Base-by-base conservation (phyloP, 2,113 vertebrate species). In the Macquaria ambigua region DNA sequence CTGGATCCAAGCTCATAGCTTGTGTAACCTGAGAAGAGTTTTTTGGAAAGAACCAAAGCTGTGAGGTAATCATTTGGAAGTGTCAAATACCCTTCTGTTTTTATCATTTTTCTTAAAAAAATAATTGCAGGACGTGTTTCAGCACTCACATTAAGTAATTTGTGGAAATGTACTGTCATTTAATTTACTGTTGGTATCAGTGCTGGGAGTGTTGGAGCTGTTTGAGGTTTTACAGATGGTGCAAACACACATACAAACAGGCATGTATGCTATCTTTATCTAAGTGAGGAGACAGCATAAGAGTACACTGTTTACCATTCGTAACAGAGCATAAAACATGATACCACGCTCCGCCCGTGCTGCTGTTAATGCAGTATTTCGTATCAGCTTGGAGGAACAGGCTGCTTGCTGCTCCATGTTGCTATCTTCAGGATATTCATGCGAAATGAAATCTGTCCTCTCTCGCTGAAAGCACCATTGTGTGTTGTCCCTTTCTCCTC, bases 361-460 rank as follows among this genome's bases (percentile, higher is more conserved):
- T 18, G 48, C 53, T 79, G 41, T 74, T 77, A 52, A 86, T 79
- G n/a, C 79, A 28, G 79, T 20, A 16, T 74, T 83, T 82, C 77
- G 50, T 84, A 86, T 90, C 78, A 61, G 70, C 16, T 25, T n/a
- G 62, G 25, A 71, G 79, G 41, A 82, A 56, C 71, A 15, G 74
- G 67, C 73, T 74, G 53, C 59, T 12, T 20, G 73, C 64, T 41
- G 73, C 79, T 83, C 72, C 61, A 4, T 12, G 79, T 71, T 23
- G 6, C 84, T 91, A 91, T 93, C 88, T 67, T 31, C n/a, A 59
- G 73, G 83, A 90, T 89, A 89, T 92, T 89, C 68, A 72, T 64
- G 71, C 83, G 88, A 89, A 90, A 91, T 91, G 1, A 93, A 91
- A 84, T 79, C 77, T 50, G 81, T 75, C 48, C 75, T 21, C 46